Percentiles rank a stretch among this genome's conserved stretches.
Conservation (phyloP, 2,888 invertebrate species). For the Dendrolimus pini region DNA sequence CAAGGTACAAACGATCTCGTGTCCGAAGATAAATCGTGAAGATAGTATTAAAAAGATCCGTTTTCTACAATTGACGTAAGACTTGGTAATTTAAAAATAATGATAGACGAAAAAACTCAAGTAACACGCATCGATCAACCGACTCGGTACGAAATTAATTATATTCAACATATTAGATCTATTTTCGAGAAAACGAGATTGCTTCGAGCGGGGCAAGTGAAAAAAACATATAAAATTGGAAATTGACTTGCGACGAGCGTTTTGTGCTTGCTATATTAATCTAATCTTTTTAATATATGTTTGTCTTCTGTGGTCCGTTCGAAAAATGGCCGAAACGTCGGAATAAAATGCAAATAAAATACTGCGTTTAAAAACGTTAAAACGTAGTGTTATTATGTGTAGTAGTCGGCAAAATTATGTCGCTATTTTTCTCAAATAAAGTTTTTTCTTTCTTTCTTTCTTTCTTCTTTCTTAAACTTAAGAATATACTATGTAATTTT, state of each 20-base stretch:
- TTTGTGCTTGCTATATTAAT: background rate
- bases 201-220: slow-evolving; percentile 48
- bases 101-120: slow-evolving; percentile 49
- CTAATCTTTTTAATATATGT: too few species aligned
- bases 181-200: slow-evolving; percentile 73
- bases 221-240: slow-evolving; percentile 30
- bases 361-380: too few species aligned
- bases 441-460: too few species aligned
- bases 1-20: slow-evolving; percentile 10
- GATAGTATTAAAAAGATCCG: slow-evolving; percentile 34
- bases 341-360: too few species aligned
- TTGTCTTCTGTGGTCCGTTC: too few species aligned
- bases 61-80: slow-evolving; percentile 67
- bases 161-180: slow-evolving; percentile 72
- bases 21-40: slow-evolving; percentile 8
- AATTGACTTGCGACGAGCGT: background rate
- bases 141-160: slow-evolving; percentile 67
- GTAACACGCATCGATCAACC: slow-evolving; percentile 71
- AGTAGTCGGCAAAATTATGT: too few species aligned
- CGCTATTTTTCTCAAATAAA: too few species aligned
- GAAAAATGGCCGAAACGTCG: too few species aligned
- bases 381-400: too few species aligned
- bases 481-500: too few species aligned
- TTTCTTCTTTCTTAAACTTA: too few species aligned
- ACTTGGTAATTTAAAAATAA: slow-evolving; percentile 68